These are phyloP conservation scores for Cataglyphis cursor DNA, from an alignment of 2,888 invertebrate species.

Conservation along the genomic window DNA sequence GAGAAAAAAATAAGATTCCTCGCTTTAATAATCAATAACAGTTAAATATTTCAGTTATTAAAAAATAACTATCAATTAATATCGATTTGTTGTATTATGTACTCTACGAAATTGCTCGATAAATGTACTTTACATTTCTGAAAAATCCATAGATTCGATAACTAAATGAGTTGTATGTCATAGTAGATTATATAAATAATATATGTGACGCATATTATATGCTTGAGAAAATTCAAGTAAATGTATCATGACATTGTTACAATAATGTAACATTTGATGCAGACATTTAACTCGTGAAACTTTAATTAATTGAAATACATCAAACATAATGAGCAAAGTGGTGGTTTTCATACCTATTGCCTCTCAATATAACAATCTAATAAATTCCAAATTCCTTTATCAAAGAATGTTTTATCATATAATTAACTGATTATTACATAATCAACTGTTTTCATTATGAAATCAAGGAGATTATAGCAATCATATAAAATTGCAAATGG, in stretches of 20 bases:
- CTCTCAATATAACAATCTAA: constrained; percentile 12
- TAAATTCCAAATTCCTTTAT: not conserved
- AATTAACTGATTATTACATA: not conserved
- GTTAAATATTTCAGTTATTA: not conserved
- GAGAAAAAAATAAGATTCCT: not conserved
- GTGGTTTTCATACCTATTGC: not conserved
- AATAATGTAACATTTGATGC: constrained; percentile 30
- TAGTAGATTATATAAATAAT: constrained; percentile 8
- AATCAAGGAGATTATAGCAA: not conserved
- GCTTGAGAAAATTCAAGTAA: constrained; percentile 17
- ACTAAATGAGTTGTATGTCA: not conserved
- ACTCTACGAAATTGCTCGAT: not conserved
- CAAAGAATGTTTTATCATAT: not conserved
- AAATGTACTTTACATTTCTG: not conserved
- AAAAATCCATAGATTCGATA: too few species aligned
- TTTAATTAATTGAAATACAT: constrained; percentile 2
- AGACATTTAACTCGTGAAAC: constrained; percentile 15
- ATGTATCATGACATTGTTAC: constrained; percentile 3
- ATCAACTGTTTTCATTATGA: not conserved
- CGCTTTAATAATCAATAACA: not conserved
- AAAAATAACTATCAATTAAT: constrained; percentile 11
- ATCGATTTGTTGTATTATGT: not conserved
- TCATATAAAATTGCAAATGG: not conserved
- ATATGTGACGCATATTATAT: not conserved
- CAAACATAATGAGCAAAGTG: not conserved